A percentile compares a stretch with the other conserved stretches of the same genome.
phyloP scores from a whole-genome alignment of 2,888 invertebrate species.

The Lepas anatifera region DNA sequence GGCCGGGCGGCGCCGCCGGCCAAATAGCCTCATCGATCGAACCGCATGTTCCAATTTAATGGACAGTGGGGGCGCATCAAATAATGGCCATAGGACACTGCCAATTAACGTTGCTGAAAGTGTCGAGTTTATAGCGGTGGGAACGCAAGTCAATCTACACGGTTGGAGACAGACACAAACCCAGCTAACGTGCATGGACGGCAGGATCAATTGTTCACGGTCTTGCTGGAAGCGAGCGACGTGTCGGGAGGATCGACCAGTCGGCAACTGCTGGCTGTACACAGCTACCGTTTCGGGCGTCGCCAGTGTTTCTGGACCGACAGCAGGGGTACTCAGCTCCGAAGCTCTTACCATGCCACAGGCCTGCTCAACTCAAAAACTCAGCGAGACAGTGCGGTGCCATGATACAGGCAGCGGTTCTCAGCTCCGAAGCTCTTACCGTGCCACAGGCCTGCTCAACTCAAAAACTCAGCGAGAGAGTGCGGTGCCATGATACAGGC shows the following conservation, averaged over 20 bases:
- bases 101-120: conserved; percentile 3
- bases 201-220: background rate
- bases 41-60: background rate
- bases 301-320: background rate
- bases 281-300: background rate
- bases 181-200: background rate
- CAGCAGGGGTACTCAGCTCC: too few relatives aligned
- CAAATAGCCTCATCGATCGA: background rate
- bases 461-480: too few relatives aligned
- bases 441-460: too few relatives aligned
- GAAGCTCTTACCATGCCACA: too few relatives aligned
- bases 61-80: conserved; percentile 9
- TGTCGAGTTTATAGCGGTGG: conserved; percentile 5
- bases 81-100: background rate
- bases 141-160: conserved; percentile 1
- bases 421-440: too few relatives aligned
- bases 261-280: too few relatives aligned
- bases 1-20: background rate
- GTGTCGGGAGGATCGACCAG: background rate
- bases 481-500: too few relatives aligned
- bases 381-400: too few relatives aligned
- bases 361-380: too few relatives aligned
- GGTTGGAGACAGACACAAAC: too few relatives aligned
- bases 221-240: too few relatives aligned
- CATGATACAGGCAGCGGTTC: too few relatives aligned